Percentiles rank a stretch among this genome's conserved stretches.
Conservation (phyloP, 1,140 invertebrate species). For the Augochlora pura region DNA sequence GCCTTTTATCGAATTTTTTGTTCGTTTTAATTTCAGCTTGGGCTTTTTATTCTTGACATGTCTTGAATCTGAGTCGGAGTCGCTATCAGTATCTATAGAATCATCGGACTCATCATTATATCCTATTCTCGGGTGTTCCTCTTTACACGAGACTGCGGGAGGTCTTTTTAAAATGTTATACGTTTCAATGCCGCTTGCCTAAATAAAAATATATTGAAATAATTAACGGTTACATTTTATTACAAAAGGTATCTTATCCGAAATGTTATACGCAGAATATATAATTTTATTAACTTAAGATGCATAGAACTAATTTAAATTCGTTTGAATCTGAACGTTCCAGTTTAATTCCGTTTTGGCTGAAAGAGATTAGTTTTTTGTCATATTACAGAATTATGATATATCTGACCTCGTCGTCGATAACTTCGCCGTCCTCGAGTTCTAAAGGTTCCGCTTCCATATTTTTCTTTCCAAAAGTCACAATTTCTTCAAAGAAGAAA, state of each 20-base stretch:
- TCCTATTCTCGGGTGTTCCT: conserved; percentile 60
- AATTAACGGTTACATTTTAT: neutral
- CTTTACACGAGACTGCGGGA: conserved; percentile 49
- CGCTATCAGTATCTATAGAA: conserved; percentile 78
- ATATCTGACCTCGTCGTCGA: conserved; percentile 73
- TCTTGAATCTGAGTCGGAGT: conserved; percentile 76
- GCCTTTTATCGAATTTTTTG: conserved; percentile 65
- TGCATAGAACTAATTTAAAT: conserved; percentile 11
- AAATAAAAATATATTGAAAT: conserved; percentile 33
- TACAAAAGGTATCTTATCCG: neutral
- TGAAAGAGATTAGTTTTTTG: conserved; percentile 56
- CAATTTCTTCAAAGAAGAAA: conserved; percentile 3
- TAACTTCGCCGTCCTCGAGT: conserved; percentile 75
- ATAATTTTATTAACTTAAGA: neutral
- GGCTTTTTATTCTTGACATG: conserved; percentile 69
- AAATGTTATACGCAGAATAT: neutral
- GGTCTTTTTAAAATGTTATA: conserved; percentile 77
- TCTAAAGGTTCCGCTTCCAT: conserved; percentile 77
- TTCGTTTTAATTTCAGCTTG: conserved; percentile 75
- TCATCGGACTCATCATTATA: conserved; percentile 79
- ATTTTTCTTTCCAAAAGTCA: conserved; percentile 5
- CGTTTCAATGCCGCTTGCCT: conserved; percentile 69
- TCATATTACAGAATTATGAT: conserved; percentile 53
- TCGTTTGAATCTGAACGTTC: neutral
- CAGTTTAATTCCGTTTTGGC: neutral